phyloP scores from a whole-genome alignment of 2,113 vertebrate species.

The Lophura nycthemera region DNA sequence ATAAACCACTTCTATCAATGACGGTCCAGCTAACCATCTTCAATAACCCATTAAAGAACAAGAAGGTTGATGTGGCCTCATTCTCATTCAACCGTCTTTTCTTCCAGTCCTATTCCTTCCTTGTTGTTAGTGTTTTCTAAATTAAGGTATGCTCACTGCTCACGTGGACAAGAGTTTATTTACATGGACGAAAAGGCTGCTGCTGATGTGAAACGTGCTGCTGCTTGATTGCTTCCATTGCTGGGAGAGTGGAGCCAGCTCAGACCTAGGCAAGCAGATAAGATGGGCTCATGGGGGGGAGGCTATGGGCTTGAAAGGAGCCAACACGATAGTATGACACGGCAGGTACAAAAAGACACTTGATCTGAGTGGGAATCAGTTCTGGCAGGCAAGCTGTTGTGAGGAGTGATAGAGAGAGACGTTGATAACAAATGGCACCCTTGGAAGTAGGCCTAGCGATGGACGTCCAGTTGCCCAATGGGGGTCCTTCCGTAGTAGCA shows the following conservation, averaged over 20 bases:
- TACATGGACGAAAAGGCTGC: not conserved
- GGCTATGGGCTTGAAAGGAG: not conserved
- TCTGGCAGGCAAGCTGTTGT: not conserved
- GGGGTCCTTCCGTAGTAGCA: not conserved
- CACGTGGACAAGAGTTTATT: not conserved
- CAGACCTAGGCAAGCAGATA: not conserved
- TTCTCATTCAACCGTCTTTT: not conserved
- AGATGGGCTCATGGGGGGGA: not conserved
- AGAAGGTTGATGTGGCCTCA: not conserved
- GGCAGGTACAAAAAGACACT: not conserved
- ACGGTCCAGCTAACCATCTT: not conserved
- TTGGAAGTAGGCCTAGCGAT: not conserved
- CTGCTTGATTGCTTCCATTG: not conserved
- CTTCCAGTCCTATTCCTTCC: not conserved
- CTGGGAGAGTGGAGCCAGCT: not conserved
- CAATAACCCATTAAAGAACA: not conserved
- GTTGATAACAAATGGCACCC: not conserved
- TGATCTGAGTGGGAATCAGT: fast-evolving
- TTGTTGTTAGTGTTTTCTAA: not conserved
- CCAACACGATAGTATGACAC: not conserved
- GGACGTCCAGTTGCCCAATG: not conserved
- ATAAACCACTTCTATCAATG: not conserved
- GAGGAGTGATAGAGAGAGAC: not conserved
- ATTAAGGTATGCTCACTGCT: not conserved
- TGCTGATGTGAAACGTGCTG: not conserved